phyloP scores from a whole-genome alignment of 2,888 invertebrate species.

The Alloscopus bannaensis region DNA sequence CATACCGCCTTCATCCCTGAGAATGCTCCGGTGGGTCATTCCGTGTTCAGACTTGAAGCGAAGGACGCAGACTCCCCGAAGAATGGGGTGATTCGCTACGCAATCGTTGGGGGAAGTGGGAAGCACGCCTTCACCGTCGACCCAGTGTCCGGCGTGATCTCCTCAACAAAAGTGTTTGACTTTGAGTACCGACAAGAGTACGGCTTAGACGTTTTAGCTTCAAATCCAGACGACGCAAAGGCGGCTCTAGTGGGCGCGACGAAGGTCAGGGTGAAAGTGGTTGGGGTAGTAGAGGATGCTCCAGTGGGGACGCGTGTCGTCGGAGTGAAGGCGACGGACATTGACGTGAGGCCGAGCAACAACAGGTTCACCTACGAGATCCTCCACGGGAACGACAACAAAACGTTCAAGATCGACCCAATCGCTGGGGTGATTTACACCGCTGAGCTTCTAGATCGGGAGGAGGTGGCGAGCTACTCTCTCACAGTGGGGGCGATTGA shows the following conservation, averaged over 20 bases:
- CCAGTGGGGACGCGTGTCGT: conserved; percentile 84
- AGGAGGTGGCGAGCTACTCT: conserved; percentile 84
- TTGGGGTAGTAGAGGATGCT: conserved; percentile 94
- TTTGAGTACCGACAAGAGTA: conserved; percentile 83
- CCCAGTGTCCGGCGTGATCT: conserved; percentile 91
- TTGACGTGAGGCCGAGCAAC: conserved; percentile 92
- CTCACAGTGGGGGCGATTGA: conserved; percentile 91
- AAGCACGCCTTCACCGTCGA: conserved; percentile 89
- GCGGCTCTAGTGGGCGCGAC: conserved; percentile 83
- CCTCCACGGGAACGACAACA: conserved; percentile 87
- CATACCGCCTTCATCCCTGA: conserved; percentile 88
- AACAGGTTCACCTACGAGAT: conserved; percentile 95
- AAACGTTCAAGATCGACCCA: conserved; percentile 91
- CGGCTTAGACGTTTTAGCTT: conserved; percentile 87
- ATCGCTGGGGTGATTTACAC: conserved; percentile 87
- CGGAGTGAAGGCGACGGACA: conserved; percentile 90
- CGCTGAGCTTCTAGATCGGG: conserved; percentile 86
- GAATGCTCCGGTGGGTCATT: conserved; percentile 94
- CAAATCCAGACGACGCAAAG: conserved; percentile 91
- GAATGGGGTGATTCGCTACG: conserved; percentile 86
- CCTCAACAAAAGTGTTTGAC: conserved; percentile 85
- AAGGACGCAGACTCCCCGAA: conserved; percentile 92
- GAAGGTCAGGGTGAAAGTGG: conserved; percentile 83
- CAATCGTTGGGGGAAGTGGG: conserved; percentile 80
- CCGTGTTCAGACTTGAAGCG: conserved; percentile 91